These are phyloP conservation scores for Epinephelus awoara DNA, from an alignment of 2,797 vertebrate genomes.

Conservation along the genomic window DNA sequence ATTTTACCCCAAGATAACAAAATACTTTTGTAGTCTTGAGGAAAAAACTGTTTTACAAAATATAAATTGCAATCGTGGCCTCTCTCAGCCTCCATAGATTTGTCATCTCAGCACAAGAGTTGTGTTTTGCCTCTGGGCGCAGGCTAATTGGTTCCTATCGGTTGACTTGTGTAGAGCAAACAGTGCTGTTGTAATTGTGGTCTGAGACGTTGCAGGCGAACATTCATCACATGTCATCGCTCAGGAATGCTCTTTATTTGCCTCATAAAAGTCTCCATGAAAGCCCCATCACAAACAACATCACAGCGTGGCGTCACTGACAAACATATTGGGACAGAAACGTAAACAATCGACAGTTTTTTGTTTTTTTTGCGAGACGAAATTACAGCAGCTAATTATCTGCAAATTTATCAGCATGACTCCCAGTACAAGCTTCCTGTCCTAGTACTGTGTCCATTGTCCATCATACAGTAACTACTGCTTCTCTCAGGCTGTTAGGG, in stretches of 20 bases:
- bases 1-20: not conserved
- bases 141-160: constrained; percentile 11
- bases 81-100: constrained; percentile 1
- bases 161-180: constrained; percentile 16
- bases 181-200: constrained; percentile 22
- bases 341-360: no score
- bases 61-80: not conserved
- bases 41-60: not conserved
- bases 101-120: not conserved
- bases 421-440: not conserved
- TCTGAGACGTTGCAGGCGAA: constrained; percentile 50
- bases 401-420: not conserved
- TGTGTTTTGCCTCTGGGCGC: not conserved
- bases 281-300: constrained; percentile 28
- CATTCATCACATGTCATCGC: constrained; percentile 54
- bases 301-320: constrained; percentile 1
- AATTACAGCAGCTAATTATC: not conserved
- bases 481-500: constrained; percentile 15
- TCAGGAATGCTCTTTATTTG: constrained; percentile 68
- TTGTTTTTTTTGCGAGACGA: not conserved
- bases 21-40: not conserved
- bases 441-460: not conserved
- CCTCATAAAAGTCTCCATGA: constrained; percentile 50
- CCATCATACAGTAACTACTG: constrained; percentile 17
- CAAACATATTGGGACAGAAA: not conserved